phyloP scores from a whole-genome alignment of 2,888 invertebrate species.

The Drosophila paranaensis region DNA sequence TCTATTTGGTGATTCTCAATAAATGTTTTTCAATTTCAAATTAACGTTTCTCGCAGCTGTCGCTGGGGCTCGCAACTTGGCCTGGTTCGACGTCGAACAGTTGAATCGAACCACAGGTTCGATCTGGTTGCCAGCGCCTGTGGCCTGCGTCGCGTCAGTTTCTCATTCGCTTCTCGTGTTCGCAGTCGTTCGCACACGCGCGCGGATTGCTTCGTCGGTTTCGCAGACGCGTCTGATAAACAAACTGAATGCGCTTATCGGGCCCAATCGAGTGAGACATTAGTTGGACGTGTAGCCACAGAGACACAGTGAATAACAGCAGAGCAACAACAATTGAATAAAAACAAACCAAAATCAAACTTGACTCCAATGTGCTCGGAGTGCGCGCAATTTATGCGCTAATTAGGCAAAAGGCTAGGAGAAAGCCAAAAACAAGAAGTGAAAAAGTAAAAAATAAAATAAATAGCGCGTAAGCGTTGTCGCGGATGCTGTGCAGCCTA shows the following conservation, averaged over 20 bases:
- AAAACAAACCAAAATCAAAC: constrained; percentile 2
- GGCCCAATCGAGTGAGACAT: constrained; percentile 6
- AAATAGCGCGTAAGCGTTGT: constrained; percentile 26
- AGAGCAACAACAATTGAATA: too few species aligned
- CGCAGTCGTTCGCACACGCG: constrained; percentile 43
- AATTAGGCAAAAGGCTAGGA: constrained; percentile 38
- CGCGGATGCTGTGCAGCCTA: constrained; percentile 41
- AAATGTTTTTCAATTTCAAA: not conserved
- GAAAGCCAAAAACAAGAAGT: not conserved
- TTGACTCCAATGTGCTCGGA: not conserved
- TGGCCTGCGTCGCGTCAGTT: constrained; percentile 33
- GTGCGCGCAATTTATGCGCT: constrained; percentile 30
- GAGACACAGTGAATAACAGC: too few species aligned
- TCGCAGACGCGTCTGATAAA: constrained; percentile 32
- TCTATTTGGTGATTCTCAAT: not conserved
- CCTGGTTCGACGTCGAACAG: constrained; percentile 24
- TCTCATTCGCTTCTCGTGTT: constrained; percentile 51
- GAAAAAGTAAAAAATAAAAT: not conserved
- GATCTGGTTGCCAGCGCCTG: constrained; percentile 40
- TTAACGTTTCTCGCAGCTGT: not conserved
- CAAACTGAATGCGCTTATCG: constrained; percentile 20
- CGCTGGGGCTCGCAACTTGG: constrained; percentile 18
- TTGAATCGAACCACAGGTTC: constrained; percentile 16
- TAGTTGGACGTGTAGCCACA: not conserved
- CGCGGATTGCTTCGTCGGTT: constrained; percentile 41